Percentiles rank a stretch among this genome's conserved stretches.
Evolutionary conservation across 2,113 vertebrate genomes (phyloP).

Genomic region (Onychorhynchus coronatus): DNA sequence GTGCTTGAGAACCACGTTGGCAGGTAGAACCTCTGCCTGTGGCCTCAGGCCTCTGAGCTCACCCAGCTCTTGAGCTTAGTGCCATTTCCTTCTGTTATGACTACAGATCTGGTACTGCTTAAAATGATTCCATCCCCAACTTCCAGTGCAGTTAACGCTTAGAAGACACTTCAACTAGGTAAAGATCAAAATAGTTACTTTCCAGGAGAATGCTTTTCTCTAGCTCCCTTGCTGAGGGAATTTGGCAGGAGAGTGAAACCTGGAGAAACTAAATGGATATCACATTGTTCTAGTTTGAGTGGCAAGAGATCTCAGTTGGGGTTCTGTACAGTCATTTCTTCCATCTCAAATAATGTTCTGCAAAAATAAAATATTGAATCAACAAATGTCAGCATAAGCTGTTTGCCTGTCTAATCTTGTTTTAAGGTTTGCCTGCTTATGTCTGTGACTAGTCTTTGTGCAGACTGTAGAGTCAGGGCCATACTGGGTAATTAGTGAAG

Average conservation of each 20-base stretch:
- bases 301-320: neutral
- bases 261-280: neutral
- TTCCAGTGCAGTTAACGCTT: neutral
- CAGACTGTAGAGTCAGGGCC: neutral
- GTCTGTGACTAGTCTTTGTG: neutral
- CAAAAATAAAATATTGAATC: neutral
- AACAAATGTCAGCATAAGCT: constrained; percentile 1
- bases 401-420: constrained; percentile 6
- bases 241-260: neutral
- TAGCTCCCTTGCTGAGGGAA: neutral
- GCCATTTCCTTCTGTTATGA: neutral
- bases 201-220: neutral
- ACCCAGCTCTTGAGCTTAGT: neutral
- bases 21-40: neutral
- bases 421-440: neutral
- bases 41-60: neutral
- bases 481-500: neutral
- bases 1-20: neutral
- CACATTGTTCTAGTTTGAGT: neutral
- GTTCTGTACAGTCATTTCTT: neutral
- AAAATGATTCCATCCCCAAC: neutral
- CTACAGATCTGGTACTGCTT: neutral
- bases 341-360: neutral
- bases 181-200: neutral
- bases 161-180: neutral